Percentiles rank a stretch among this genome's conserved stretches.
Conservation (phyloP, 2,797 vertebrate species). For the Pseudochirops corinnae region DNA sequence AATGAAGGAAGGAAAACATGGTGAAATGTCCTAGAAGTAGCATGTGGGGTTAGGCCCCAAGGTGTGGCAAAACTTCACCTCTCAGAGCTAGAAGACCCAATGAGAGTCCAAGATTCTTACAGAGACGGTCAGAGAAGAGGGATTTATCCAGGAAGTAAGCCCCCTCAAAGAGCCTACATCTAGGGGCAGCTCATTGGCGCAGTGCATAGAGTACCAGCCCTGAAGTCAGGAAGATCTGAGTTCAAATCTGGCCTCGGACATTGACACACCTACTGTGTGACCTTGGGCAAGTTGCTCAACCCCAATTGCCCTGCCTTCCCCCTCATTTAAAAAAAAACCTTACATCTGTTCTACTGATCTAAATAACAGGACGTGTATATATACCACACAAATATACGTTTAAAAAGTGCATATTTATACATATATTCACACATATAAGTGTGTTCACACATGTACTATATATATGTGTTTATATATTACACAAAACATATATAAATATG, state of each 20-base stretch:
- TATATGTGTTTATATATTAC: not conserved
- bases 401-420: not conserved
- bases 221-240: too few species aligned
- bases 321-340: not conserved
- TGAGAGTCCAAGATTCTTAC: not conserved
- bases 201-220: too few species aligned
- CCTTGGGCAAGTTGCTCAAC: too few species aligned
- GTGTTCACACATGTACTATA: not conserved
- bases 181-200: not conserved
- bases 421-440: not conserved
- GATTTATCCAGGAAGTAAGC: not conserved
- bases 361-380: not conserved
- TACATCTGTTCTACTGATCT: not conserved
- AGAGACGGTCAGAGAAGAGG: not conserved
- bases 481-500: not conserved
- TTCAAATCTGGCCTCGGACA: too few species aligned
- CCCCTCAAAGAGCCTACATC: not conserved
- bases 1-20: not conserved
- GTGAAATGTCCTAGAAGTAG: not conserved
- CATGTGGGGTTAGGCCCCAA: not conserved
- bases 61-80: not conserved
- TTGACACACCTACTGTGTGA: too few species aligned
- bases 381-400: not conserved
- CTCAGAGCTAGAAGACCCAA: not conserved
- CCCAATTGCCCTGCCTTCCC: too few species aligned